Evolutionary conservation across 1,140 invertebrate genomes (phyloP), one percentile per base, ranked within the genome.

Genomic region (Cotesia glomerata): DNA sequence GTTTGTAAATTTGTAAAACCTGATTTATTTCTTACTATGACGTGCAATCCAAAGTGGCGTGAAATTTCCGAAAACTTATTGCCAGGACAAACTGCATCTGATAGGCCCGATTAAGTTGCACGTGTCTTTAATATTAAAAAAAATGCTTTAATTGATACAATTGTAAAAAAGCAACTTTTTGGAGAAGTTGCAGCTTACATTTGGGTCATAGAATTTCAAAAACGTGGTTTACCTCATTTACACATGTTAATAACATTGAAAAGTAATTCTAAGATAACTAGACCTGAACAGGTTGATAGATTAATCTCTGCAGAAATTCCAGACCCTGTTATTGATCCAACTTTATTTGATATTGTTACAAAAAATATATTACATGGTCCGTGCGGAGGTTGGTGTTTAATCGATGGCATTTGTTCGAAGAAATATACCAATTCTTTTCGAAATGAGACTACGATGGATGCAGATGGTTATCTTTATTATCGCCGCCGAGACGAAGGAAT

Each of bases 1-100:
- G 87, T 88, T 13, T 68, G 82, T 59, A 66, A 81, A 70, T 86
- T 81, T 74, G 84, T 83, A 70, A 86, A 91, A 83, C 82, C 87
- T 75, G 76, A 85, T 59, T 8, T 59, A 8, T 59, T 59, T 32
- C 5, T 59, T 26, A 59, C 58, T 14, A 59, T 59, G 58, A 59
- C 58, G 7, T 59, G 58, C 13, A 59, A 59, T 34, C 58, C 58
- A 32, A 18, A 59, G 11, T 90, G 88, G 86, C 73, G 54, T 56
- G 79, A 78, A 77, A 84, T 75, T 80, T 81, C 56, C 68, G 69
- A 76, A 67, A 68, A 78, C 62, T 74, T 86, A 70, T 73, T 85
- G 13, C 76, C 72, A 13, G 78, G 78, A 51, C 79, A 85, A 82
- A 71, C 80, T 1, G 18, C 18, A 26, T 26, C 18, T 26, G 18